Conservation (phyloP, 2,888 invertebrate species). For the Antheraea assamensis region DNA sequence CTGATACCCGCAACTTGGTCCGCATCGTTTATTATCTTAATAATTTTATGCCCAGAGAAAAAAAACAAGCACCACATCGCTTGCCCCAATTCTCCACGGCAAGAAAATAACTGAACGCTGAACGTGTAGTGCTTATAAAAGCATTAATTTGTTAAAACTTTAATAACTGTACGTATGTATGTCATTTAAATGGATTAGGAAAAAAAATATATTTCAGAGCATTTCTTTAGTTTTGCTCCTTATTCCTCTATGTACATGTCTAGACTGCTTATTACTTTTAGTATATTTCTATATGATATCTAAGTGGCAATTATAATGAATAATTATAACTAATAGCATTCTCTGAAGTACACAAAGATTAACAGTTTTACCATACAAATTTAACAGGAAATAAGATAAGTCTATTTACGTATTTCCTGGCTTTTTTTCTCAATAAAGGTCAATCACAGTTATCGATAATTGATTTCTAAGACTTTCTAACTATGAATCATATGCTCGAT, state of each 20-base stretch:
- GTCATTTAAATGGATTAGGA: neutral
- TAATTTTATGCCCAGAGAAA: no score
- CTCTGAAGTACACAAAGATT: neutral
- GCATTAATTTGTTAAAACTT: no score
- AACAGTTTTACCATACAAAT: neutral
- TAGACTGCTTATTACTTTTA: neutral
- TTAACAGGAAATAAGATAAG: neutral
- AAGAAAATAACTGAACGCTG: no score
- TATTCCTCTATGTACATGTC: neutral
- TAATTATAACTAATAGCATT: neutral
- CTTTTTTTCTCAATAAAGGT: neutral
- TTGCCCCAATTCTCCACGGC: no score
- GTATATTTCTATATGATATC: neutral
- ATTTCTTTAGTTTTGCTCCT: neutral
- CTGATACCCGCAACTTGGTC: no score
- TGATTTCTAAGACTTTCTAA: neutral
- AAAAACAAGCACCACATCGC: no score
- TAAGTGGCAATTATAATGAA: neutral
- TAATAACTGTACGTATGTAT: no score
- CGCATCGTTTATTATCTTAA: no score
- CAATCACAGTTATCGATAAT: neutral
- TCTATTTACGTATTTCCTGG: neutral
- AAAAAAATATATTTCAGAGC: neutral
- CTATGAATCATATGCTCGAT: neutral
- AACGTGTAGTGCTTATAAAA: no score